Evolutionary conservation across 2,797 vertebrate genomes (phyloP), one percentile per base, ranked within the genome.

Genomic region (Limnodromus scolopaceus): DNA sequence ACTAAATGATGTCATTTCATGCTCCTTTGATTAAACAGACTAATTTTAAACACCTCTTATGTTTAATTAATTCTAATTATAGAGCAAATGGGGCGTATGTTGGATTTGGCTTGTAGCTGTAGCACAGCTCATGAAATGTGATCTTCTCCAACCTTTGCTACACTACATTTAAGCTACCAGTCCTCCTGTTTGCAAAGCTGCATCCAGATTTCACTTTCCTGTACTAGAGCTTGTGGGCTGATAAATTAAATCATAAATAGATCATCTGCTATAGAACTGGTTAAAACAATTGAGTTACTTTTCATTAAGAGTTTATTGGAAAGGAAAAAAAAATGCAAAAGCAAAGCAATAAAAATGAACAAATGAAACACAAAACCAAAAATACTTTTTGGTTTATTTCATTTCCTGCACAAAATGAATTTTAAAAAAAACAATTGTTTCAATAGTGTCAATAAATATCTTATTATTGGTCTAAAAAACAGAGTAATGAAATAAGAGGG

Each of bases 21-120:
- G 34, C 45, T 83, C 41, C 88, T 96, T 84, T 92, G 85, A 84
- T 93, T 96, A 94, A 93, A 84, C 38, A 82, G 48, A 53, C 55
- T 76, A 68, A 89, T 80, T 96, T 92, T 84, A 91, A 94, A 75
- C 22, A 83, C 10, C 19, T 78, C 5, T 0, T 75, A 63, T 5
- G 48, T 80, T 78, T 66, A 91, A 80, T 84, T 79, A 87, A 71
- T 88, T 71, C 39, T 49, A 89, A 91, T 92, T 86, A 92, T 7
- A 72, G n/a, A 93, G 70, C 25, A 93, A 96, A 88, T 41, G 30
- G 41, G 46, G 17, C 28, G 36, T 70, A 23, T 7, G 34, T 25
- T 77, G 60, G 46, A 49, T 91, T 55, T 84, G 60, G 39, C 18
- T 94, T 89, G 55, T 75, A 72, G 54, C 34, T 81, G 2, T 36